These are phyloP conservation scores for Trochalopteron elliotii DNA, from an alignment of 2,113 vertebrate genomes.

Conservation along the genomic window DNA sequence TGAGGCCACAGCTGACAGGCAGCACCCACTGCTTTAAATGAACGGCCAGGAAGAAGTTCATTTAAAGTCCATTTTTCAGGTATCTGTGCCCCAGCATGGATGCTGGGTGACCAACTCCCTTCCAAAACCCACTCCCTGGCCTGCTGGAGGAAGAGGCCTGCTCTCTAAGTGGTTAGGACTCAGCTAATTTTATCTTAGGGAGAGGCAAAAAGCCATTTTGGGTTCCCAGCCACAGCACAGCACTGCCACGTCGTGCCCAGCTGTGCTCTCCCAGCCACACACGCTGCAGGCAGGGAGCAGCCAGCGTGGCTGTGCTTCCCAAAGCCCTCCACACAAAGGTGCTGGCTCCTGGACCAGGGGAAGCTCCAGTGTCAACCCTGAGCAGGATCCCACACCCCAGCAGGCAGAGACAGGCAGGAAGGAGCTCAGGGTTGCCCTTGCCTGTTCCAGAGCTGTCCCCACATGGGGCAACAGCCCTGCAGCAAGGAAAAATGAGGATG, in stretches of 20 bases:
- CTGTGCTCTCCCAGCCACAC: background rate
- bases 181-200: background rate
- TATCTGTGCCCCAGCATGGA: background rate
- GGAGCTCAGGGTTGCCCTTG: background rate
- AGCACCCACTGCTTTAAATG: background rate
- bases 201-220: background rate
- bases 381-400: background rate
- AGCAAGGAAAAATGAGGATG: background rate
- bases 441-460: background rate
- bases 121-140: background rate
- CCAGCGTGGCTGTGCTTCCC: background rate
- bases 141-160: background rate
- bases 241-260: background rate
- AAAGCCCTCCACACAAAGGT: background rate
- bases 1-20: background rate
- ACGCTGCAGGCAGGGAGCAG: background rate
- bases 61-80: background rate
- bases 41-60: fast-evolving
- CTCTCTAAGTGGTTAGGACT: background rate
- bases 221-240: background rate
- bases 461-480: background rate
- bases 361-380: background rate
- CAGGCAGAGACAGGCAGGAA: background rate
- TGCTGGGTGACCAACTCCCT: background rate
- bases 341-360: fast-evolving